Evolutionary conservation across 1,140 invertebrate genomes (phyloP).

Genomic region (Anthonomus grandis): DNA sequence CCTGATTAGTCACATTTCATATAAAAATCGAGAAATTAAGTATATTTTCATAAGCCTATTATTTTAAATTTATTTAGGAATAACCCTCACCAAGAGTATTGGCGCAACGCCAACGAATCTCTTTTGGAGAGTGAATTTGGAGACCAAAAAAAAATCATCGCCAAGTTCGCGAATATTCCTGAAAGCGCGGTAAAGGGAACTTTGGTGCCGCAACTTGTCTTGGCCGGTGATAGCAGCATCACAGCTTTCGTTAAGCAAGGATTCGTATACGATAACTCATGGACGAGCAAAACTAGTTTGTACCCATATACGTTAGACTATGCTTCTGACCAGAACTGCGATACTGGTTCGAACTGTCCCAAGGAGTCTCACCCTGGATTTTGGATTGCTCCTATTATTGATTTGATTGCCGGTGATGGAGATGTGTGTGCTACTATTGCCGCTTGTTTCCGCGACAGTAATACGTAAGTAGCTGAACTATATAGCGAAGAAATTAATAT

Average conservation of each 20-base stretch:
- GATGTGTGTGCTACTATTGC: constrained; percentile 60
- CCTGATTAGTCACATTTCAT: too few relatives aligned
- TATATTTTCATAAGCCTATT: too few relatives aligned
- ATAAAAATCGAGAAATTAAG: too few relatives aligned
- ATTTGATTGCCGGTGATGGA: constrained; percentile 53
- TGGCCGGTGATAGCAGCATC: constrained; percentile 51
- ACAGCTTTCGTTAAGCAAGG: constrained; percentile 52
- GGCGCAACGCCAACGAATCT: constrained; percentile 27
- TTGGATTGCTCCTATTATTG: constrained; percentile 64
- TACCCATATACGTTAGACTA: constrained; percentile 69
- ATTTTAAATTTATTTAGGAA: too few relatives aligned
- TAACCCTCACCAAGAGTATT: constrained; percentile 56
- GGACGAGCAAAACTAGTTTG: constrained; percentile 56
- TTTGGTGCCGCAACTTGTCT: constrained; percentile 37
- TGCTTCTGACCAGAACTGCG: constrained; percentile 58
- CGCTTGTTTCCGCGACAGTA: constrained; percentile 47
- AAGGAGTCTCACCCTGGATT: constrained; percentile 57
- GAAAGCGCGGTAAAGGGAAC: constrained; percentile 30
- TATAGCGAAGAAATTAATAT: neutral
- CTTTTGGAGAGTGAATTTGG: constrained; percentile 34
- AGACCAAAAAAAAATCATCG: constrained; percentile 36
- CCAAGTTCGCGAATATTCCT: constrained; percentile 39
- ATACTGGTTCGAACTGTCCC: constrained; percentile 58
- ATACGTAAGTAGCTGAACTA: constrained; percentile 5
- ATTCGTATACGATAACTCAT: constrained; percentile 62